Percentiles rank a stretch among this genome's conserved stretches.
Evolutionary conservation across 2,113 vertebrate species (phyloP).

Genomic region (Microcebus tavaratra): DNA sequence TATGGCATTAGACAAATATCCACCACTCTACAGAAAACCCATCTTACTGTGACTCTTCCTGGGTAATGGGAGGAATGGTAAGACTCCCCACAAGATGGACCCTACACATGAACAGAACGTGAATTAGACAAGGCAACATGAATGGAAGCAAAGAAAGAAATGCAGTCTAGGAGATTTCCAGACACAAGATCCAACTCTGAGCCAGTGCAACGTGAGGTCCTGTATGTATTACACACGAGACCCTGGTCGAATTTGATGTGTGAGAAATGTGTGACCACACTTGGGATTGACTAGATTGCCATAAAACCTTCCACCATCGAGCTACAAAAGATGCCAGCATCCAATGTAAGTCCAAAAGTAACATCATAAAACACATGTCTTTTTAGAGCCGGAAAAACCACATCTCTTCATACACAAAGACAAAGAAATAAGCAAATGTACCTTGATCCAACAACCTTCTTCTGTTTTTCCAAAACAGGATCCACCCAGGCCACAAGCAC

Average conservation of each 20-base stretch:
- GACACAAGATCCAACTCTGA: background rate
- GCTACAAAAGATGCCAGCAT: background rate
- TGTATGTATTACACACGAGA: background rate
- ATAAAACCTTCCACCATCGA: background rate
- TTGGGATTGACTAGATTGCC: background rate
- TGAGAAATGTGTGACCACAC: background rate
- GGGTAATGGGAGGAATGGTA: accelerated
- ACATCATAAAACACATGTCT: background rate
- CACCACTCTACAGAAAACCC: background rate
- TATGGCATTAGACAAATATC: background rate
- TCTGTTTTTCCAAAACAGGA: constrained; percentile 90
- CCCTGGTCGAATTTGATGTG: background rate
- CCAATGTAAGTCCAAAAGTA: background rate
- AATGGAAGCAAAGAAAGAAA: background rate
- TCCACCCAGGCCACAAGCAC: constrained; percentile 96
- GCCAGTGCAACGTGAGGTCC: background rate
- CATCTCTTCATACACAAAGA: background rate
- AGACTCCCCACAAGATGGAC: background rate
- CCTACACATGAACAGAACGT: background rate
- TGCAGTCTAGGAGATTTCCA: background rate
- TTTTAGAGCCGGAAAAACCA: background rate
- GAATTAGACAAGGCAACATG: background rate
- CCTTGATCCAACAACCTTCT: constrained; percentile 83
- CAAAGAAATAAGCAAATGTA: constrained; percentile 61
- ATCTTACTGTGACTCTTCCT: background rate